Evolutionary conservation across 2,797 vertebrate species (phyloP).

Genomic region (Cottoperca gobio): DNA sequence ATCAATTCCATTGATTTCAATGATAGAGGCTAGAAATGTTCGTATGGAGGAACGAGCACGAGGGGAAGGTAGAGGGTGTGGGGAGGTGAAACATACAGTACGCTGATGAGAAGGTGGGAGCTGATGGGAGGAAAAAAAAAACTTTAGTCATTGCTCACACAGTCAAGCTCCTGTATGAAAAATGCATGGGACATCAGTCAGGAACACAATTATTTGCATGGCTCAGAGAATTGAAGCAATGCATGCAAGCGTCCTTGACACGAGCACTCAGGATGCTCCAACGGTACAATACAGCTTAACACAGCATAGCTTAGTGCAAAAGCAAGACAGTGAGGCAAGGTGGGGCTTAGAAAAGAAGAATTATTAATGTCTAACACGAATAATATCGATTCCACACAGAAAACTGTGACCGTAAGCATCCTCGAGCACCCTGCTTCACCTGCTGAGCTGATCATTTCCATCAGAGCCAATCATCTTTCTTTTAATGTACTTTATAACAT

Average conservation of each 20-base stretch:
- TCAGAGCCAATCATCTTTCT: constrained; percentile 33
- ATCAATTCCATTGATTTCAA: constrained; percentile 84
- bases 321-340: constrained; percentile 21
- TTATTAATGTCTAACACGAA: constrained; percentile 30
- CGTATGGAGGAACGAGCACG: constrained; percentile 58
- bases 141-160: constrained; percentile 63
- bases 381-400: constrained; percentile 2
- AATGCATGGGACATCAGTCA: constrained; percentile 81
- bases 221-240: constrained; percentile 69
- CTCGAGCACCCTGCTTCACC: constrained; percentile 19
- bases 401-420: constrained; percentile 19
- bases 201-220: constrained; percentile 79
- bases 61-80: constrained; percentile 65
- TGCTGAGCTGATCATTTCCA: constrained; percentile 40
- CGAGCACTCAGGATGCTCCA: constrained; percentile 62
- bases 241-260: constrained; percentile 67
- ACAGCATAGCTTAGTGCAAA: constrained; percentile 45
- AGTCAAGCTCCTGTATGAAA: constrained; percentile 74
- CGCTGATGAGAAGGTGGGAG: constrained; percentile 23
- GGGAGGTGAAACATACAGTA: constrained; percentile 56
- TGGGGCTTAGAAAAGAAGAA: constrained; percentile 6
- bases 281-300: constrained; percentile 59
- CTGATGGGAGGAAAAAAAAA: constrained; percentile 41
- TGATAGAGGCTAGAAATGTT: constrained; percentile 76
- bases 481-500: constrained; percentile 43